phyloP scores from a whole-genome alignment of 2,113 vertebrate genomes.

The Andinoacara biseriatus region DNA sequence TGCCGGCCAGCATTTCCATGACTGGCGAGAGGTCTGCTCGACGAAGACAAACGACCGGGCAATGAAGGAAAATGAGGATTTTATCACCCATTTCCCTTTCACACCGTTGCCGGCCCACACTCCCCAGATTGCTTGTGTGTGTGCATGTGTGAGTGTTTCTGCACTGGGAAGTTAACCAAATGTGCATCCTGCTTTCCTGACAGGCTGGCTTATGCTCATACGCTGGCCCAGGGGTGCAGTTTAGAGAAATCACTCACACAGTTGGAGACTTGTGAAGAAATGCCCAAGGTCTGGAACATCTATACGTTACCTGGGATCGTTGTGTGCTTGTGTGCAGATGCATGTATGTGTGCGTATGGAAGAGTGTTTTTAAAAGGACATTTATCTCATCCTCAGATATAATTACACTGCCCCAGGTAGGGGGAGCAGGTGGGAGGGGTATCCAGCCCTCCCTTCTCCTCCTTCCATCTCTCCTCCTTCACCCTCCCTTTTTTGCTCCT shows the following conservation, averaged over 20 bases:
- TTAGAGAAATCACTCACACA: slow-evolving; percentile 74
- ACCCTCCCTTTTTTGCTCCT: slow-evolving; percentile 16
- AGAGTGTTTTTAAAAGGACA: slow-evolving; percentile 68
- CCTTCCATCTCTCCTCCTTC: slow-evolving; percentile 24
- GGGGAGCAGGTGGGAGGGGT: not conserved
- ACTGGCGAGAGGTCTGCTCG: slow-evolving; percentile 58
- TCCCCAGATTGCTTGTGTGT: slow-evolving; percentile 45
- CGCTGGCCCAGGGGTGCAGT: slow-evolving; percentile 69
- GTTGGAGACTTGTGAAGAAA: slow-evolving; percentile 63
- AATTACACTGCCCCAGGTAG: slow-evolving; percentile 70
- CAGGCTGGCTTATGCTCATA: slow-evolving; percentile 59
- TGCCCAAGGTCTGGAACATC: slow-evolving; percentile 61
- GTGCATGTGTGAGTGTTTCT: slow-evolving; percentile 32
- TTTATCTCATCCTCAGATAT: slow-evolving; percentile 74
- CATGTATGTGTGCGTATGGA: slow-evolving; percentile 26
- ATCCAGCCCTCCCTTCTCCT: slow-evolving; percentile 30
- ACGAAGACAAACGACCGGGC: slow-evolving; percentile 74
- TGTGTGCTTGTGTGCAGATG: slow-evolving; percentile 11
- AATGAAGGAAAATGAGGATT: slow-evolving; percentile 78
- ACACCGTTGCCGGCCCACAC: slow-evolving; percentile 52
- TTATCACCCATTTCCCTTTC: slow-evolving; percentile 78
- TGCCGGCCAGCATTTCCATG: slow-evolving; percentile 65
- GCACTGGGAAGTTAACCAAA: slow-evolving; percentile 70
- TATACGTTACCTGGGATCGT: slow-evolving; percentile 58
- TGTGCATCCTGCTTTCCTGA: slow-evolving; percentile 59